Evolutionary conservation across 2,888 invertebrate genomes (phyloP).

Genomic region (Drosophila mayaguana): DNA sequence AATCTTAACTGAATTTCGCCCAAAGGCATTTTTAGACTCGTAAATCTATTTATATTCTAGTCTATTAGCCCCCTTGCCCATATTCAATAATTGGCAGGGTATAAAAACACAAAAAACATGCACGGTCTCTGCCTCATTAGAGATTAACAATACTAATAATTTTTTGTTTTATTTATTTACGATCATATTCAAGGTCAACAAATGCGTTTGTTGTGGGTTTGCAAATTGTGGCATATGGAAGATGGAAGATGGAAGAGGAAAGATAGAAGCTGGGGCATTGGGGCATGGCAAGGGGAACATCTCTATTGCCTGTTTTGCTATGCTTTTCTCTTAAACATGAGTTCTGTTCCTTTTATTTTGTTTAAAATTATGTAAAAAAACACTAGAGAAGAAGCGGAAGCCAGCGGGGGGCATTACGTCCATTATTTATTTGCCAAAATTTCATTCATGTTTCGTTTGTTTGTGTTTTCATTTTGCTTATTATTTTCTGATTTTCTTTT

Average conservation of each 20-base stretch:
- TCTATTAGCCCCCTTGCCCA: not conserved
- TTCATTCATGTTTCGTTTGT: constrained; percentile 72
- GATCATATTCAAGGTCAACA: constrained; percentile 64
- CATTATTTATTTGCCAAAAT: constrained; percentile 69
- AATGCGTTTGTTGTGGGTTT: constrained; percentile 60
- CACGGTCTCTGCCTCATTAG: constrained; percentile 64
- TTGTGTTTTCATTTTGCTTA: constrained; percentile 35
- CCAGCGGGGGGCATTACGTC: constrained; percentile 22
- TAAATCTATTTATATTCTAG: not conserved
- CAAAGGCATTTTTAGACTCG: no score
- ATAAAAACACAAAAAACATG: constrained; percentile 40
- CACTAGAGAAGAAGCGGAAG: constrained; percentile 22
- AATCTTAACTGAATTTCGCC: no score
- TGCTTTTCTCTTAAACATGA: constrained; percentile 45
- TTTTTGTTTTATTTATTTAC: constrained; percentile 64
- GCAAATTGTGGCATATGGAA: constrained; percentile 1
- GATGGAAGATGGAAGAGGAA: not conserved
- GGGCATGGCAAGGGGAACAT: not conserved
- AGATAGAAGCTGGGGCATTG: not conserved
- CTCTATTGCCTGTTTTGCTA: constrained; percentile 19
- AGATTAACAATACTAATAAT: constrained; percentile 62
- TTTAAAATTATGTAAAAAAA: constrained; percentile 33
- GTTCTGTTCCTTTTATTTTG: constrained; percentile 8
- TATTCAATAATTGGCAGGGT: not conserved
- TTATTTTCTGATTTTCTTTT: constrained; percentile 14